Conservation (phyloP, 92 coral and sea anemone species). For the Ricordea florida region DNA sequence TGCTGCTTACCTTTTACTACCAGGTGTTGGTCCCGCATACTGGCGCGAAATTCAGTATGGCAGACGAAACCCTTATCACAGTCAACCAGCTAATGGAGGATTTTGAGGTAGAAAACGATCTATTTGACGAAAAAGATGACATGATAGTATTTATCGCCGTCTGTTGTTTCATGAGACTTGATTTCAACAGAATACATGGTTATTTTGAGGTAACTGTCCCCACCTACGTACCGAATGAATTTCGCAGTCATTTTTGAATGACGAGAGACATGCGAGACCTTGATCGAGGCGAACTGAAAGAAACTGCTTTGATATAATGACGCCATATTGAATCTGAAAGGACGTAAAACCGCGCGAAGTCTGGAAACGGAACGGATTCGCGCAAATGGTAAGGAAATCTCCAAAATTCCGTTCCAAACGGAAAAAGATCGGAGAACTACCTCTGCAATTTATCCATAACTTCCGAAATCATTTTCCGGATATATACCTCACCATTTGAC, state of each 20-base stretch:
- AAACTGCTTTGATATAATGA: background rate
- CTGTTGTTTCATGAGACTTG: conserved; percentile 32
- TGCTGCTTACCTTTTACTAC: conserved; percentile 1
- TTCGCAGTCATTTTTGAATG: conserved; percentile 48
- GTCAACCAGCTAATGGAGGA: conserved; percentile 8
- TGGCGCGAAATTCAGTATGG: conserved; percentile 14
- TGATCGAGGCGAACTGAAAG: background rate
- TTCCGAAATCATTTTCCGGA: too few species aligned
- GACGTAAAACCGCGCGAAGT: background rate
- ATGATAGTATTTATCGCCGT: conserved; percentile 21
- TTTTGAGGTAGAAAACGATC: conserved; percentile 28
- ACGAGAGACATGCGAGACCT: conserved; percentile 28
- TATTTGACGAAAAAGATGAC: conserved; percentile 14
- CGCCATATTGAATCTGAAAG: background rate
- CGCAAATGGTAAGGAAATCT: too few species aligned
- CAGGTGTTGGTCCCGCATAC: background rate
- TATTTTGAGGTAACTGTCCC: conserved; percentile 25
- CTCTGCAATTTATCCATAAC: too few species aligned
- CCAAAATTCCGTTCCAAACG: too few species aligned
- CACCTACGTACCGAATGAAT: conserved; percentile 26
- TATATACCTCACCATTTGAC: too few species aligned
- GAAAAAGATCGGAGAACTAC: too few species aligned
- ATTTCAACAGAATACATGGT: conserved; percentile 30
- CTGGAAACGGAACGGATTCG: too few species aligned
- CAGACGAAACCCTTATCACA: background rate